These are phyloP conservation scores for Aporrectodea caliginosa DNA, from an alignment of 1,140 invertebrate species.

Conservation along the genomic window DNA sequence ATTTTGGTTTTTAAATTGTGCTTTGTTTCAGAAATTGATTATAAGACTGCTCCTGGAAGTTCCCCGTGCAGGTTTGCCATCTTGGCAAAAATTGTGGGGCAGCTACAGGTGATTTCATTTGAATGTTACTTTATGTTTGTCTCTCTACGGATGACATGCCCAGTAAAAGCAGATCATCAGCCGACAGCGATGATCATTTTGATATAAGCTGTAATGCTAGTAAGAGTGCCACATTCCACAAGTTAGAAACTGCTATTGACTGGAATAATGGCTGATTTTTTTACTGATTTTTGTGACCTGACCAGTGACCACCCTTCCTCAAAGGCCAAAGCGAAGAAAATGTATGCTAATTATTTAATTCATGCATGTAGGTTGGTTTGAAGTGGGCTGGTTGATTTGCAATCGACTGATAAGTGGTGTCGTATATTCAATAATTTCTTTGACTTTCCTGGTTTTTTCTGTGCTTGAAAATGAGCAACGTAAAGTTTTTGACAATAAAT, in stretches of 20 bases:
- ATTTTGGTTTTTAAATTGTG: not conserved
- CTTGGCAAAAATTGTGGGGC: conserved; percentile 93
- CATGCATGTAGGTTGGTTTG: not conserved
- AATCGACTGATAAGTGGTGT: no score
- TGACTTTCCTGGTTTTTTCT: no score
- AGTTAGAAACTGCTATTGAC: not conserved
- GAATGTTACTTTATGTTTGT: not conserved
- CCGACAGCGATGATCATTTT: not conserved
- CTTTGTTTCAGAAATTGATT: conserved; percentile 53
- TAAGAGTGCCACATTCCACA: not conserved
- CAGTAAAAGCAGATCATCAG: not conserved
- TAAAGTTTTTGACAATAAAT: no score
- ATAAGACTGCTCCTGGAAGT: conserved; percentile 80
- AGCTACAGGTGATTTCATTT: conserved; percentile 72
- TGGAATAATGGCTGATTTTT: not conserved
- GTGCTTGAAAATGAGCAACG: no score
- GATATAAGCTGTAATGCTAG: not conserved
- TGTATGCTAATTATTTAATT: not conserved
- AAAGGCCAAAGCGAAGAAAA: no score
- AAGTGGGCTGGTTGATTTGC: not conserved
- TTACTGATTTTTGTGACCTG: not conserved
- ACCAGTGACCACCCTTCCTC: no score
- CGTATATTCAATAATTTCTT: no score
- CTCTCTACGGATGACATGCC: not conserved
- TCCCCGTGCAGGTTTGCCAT: conserved; percentile 91